phyloP scores from a whole-genome alignment of 2,797 vertebrate genomes.

The Rhincodon typus region DNA sequence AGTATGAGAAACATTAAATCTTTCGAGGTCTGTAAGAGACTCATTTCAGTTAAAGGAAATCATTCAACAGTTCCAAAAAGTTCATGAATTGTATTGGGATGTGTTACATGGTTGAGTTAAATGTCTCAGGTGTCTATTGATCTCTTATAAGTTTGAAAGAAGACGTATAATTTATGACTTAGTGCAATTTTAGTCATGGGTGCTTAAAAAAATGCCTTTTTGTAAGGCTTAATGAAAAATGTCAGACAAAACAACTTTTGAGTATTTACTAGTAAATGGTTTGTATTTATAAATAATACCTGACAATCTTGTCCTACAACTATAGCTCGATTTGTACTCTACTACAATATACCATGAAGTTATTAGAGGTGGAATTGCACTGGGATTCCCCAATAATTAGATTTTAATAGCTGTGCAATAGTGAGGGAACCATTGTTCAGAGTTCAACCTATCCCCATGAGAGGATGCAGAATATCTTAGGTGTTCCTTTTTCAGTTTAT shows the following conservation, averaged over 20 bases:
- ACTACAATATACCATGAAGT: neutral
- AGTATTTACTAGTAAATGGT: neutral
- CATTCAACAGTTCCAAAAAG: neutral
- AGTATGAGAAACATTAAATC: slow-evolving; percentile 27
- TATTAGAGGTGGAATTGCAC: neutral
- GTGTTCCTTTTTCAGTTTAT: neutral
- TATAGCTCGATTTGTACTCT: neutral
- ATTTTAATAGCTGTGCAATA: neutral
- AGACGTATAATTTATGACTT: neutral
- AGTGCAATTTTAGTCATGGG: neutral
- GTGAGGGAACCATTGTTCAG: neutral
- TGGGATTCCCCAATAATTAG: neutral
- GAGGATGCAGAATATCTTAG: neutral
- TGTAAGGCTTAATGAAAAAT: neutral
- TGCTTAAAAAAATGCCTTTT: neutral
- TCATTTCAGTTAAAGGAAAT: slow-evolving; percentile 5
- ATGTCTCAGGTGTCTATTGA: neutral
- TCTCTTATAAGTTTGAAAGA: neutral
- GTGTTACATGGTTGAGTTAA: neutral
- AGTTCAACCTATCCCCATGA: neutral
- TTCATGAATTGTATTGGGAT: neutral
- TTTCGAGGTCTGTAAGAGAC: neutral
- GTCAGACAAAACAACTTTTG: neutral
- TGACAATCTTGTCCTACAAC: neutral
- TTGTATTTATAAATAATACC: neutral